These are phyloP conservation scores for Delia radicum DNA, from an alignment of 1,140 invertebrate species.

Conservation along the genomic window DNA sequence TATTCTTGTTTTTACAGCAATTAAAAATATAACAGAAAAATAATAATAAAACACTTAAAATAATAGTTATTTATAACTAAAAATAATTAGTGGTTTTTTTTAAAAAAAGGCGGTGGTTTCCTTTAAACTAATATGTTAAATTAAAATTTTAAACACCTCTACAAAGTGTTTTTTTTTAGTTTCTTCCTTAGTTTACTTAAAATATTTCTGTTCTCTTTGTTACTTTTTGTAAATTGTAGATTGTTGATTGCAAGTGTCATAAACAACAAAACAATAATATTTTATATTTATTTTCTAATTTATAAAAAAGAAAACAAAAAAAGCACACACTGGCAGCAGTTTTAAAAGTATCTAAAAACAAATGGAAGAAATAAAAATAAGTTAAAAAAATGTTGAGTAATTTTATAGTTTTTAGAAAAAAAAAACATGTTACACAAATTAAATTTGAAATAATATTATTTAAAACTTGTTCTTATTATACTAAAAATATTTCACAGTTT, in stretches of 20 bases:
- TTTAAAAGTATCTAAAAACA: constrained; percentile 19
- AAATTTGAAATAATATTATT: no score
- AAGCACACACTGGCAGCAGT: constrained; percentile 21
- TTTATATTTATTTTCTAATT: constrained; percentile 11
- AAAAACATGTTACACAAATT: not conserved
- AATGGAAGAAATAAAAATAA: not conserved
- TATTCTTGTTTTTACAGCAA: not conserved
- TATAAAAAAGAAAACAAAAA: constrained; percentile 14
- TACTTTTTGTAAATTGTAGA: not conserved
- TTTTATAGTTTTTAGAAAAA: not conserved
- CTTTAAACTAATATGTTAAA: not conserved
- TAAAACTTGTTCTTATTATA: no score
- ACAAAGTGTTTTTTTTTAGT: not conserved
- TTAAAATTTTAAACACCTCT: not conserved
- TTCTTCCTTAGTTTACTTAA: not conserved
- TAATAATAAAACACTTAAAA: not conserved
- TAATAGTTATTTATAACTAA: not conserved
- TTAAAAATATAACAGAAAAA: not conserved
- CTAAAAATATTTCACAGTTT: no score
- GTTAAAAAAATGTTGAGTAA: not conserved
- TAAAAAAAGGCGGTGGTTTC: not conserved
- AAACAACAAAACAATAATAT: constrained; percentile 7
- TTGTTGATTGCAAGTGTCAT: not conserved
- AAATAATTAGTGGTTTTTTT: not conserved
- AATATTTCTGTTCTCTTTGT: not conserved